Base-by-base conservation (phyloP, 2,113 vertebrate species). In the Xiphophorus couchianus region DNA sequence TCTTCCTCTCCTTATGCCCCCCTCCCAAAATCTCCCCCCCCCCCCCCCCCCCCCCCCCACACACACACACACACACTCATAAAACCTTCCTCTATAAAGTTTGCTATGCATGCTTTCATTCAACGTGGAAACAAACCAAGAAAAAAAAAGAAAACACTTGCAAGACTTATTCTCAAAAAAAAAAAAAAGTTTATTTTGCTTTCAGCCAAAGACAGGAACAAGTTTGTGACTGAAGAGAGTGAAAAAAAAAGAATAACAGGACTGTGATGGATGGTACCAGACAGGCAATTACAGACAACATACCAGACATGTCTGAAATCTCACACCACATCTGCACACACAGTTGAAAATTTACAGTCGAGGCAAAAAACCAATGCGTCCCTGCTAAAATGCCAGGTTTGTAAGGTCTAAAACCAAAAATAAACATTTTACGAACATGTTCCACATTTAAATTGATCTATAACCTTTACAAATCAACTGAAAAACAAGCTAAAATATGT, bases 1-100 rank as follows among this genome's bases (percentile, higher is more conserved):
- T 85, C 72, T 81, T 74, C 39, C 69, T 70, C 78, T 83, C 74
- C 73, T 79, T 39, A 66, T 72, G 44, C 66, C 63, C 74, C 85
- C 82, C 51, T 62, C 14, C 39, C 12, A 42, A 42, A 15, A n/a
- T n/a, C n/a, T n/a, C n/a, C n/a, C n/a, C n/a, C n/a, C n/a, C n/a
- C n/a, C n/a, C n/a, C n/a, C n/a, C n/a, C n/a, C n/a, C n/a, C n/a
- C n/a, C n/a, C n/a, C n/a, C n/a, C n/a, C n/a, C 11, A 27, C 37
- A 76, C 77, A 86, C 35, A 2, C 35, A 58, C 10, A 27, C 37
- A 14, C n/a, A 1, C 25, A 15, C 82, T 69, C 77, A 86, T 82
- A 22, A 85, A 83, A 77, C 69, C 80, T 74, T 77, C 83, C 84
- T 87, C 84, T 84, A 82, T 73, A 91, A 91, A 91, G 81, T 89